Base-by-base conservation (phyloP, 2,113 vertebrate species). In the Tapirus terrestris region DNA sequence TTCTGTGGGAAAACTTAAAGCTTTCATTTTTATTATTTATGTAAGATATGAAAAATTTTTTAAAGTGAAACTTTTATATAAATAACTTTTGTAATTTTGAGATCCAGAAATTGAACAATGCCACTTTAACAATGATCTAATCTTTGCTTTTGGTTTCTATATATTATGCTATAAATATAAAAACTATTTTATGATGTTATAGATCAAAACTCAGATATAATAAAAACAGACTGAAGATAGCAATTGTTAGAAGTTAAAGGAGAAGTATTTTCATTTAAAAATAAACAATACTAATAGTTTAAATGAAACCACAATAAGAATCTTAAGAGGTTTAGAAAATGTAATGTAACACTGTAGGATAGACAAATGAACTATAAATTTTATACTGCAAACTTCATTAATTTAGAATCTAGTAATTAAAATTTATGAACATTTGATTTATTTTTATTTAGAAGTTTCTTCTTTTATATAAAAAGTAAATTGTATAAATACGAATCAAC, bases 381-480 rank as follows among this genome's bases (percentile, higher is more conserved):
- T 36, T 91, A 79, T 20, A 68, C 43, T 84, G 1, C 67, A 79
- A 91, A 75, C 68, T 81, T 84, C n/a, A 31, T 80, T 87, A 93
- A 83, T 79, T 85, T 94, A 76, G 10, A 51, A 11, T 82, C 70
- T 93, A 91, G 13, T 51, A 36, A 18, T 82, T 86, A 96, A 93
- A 58, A 96, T 73, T 84, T 68, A 85, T 86, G 13, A 82, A 84
- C 3, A n/a, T 60, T 51, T 89, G 21, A 76, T 68, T 85, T 89
- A 67, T 83, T 96, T 94, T 91, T 81, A 93, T 61, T 97, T 83
- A 79, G 61, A 76, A 95, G 56, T 81, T 63, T 95, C 16, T 90
- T 72, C 82, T 83, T 90, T 89, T 48, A 83, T 72, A 87, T 87
- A 91, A 93, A 95, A 97, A 80, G n/a, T n/a, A 97, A 89, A 82